Conservation (phyloP, 1,140 invertebrate genomes). For the Aphidius gifuensis region DNA sequence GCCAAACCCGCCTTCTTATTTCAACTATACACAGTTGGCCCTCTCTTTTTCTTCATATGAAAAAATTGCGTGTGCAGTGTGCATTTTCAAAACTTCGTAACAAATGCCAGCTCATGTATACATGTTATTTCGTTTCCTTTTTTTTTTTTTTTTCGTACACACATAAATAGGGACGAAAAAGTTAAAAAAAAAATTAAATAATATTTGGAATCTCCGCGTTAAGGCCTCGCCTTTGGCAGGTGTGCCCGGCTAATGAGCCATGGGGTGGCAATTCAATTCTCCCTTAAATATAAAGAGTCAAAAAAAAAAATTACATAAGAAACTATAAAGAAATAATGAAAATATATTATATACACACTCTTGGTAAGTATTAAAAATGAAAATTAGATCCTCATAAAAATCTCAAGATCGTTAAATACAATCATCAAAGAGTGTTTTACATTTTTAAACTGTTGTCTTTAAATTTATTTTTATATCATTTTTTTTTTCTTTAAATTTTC, state of each 20-base stretch:
- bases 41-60: conserved; percentile 17
- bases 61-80: conserved; percentile 45
- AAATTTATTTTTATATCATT: neutral
- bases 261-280: conserved; percentile 3
- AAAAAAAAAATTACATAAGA: neutral
- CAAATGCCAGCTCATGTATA: neutral
- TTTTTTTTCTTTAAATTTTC: neutral
- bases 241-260: conserved; percentile 24
- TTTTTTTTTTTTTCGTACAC: neutral
- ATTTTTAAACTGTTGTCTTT: no score
- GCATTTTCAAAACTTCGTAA: conserved; percentile 35
- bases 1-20: conserved; percentile 11
- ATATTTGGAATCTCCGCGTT: neutral
- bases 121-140: neutral
- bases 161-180: neutral
- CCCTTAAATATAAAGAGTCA: conserved; percentile 7
- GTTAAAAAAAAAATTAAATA: neutral
- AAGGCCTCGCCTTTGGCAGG: conserved; percentile 32
- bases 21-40: conserved; percentile 25
- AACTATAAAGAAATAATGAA: conserved; percentile 7
- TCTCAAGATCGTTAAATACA: neutral
- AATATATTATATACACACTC: conserved; percentile 8
- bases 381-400: neutral
- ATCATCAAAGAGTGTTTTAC: no score
- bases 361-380: conserved; percentile 4